Evolutionary conservation across 2,888 invertebrate genomes (phyloP), one percentile per base, ranked within the genome.

Genomic region (Cordilura impudica): DNA sequence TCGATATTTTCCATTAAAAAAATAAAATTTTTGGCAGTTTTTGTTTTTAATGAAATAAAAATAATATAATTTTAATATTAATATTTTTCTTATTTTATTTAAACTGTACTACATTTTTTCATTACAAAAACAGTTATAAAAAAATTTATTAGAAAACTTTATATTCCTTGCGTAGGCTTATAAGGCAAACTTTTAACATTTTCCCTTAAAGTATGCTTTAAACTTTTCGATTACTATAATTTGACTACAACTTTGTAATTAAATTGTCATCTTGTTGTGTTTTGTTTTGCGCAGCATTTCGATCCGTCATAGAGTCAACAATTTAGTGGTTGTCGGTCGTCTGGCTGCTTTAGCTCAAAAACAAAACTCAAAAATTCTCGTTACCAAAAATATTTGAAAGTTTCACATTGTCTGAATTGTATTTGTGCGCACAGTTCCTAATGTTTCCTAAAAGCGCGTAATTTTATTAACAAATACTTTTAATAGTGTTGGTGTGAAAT

Each of bases 401-500:
- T n/a, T 43, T 23, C 18, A 8, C 2, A 8, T 23, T 58, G 12
- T 58, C 14, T 58, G 39, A n/a, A n/a, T n/a, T 31, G 18, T 8
- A 56, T 35, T 35, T n/a, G n/a, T n/a, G n/a, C n/a, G 29, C 16
- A 51, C 12, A 51, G 14, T 8, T 14, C 14, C 14, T 14, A 53
- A 23, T 53, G 26, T 23, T 26, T 26, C 10, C 43, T 47, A n/a
- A 23, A 61, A 47, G 18, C 16, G 19, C 31, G 19, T 63, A 49
- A 63, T 63, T 63, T 10, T 63, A 63, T 63, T 63, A 63, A 63
- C 61, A 63, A 63, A 63, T 31, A 63, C 35, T 63, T 47, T 63
- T 47, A 63, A 63, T 63, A 63, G 61, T 19, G 31, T 12, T 10
- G 21, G 43, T 43, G 56, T 21, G 19, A 60, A 47, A 61, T 61